Conservation (phyloP, 1,140 invertebrate species). For the Maniola jurtina region DNA sequence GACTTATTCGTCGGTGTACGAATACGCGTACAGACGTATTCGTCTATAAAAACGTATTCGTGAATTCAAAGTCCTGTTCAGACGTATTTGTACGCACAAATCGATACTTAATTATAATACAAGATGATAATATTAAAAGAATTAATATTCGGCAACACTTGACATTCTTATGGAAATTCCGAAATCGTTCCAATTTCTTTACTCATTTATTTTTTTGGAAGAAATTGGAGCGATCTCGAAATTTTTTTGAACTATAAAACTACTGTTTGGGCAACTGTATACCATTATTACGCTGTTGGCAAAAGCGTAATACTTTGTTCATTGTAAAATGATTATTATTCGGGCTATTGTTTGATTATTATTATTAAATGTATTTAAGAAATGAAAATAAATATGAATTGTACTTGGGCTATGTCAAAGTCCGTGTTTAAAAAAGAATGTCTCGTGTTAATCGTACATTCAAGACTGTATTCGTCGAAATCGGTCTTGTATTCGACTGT, state of each 20-base stretch:
- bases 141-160: conserved; percentile 77
- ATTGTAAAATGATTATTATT: conserved; percentile 47
- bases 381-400: conserved; percentile 60
- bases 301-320: conserved; percentile 43
- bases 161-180: conserved; percentile 66
- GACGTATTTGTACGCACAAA: conserved; percentile 39
- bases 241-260: conserved; percentile 56
- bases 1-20: conserved; percentile 34
- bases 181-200: conserved; percentile 34
- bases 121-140: conserved; percentile 76
- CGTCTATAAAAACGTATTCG: not conserved
- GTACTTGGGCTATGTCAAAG: conserved; percentile 62
- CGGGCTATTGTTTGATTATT: conserved; percentile 71
- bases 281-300: conserved; percentile 39
- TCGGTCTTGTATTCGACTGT: conserved; percentile 36
- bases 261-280: conserved; percentile 67
- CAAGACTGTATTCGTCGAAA: conserved; percentile 36
- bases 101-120: conserved; percentile 70
- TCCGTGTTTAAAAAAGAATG: conserved; percentile 65
- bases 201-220: not conserved
- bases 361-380: conserved; percentile 40
- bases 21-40: not conserved
- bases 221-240: conserved; percentile 41
- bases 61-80: conserved; percentile 35
- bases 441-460: conserved; percentile 58